Percentiles rank a stretch among this genome's conserved stretches.
These are phyloP conservation scores for Coleophora flavipennella DNA, from an alignment of 2,888 invertebrate genomes.

Conservation along the genomic window DNA sequence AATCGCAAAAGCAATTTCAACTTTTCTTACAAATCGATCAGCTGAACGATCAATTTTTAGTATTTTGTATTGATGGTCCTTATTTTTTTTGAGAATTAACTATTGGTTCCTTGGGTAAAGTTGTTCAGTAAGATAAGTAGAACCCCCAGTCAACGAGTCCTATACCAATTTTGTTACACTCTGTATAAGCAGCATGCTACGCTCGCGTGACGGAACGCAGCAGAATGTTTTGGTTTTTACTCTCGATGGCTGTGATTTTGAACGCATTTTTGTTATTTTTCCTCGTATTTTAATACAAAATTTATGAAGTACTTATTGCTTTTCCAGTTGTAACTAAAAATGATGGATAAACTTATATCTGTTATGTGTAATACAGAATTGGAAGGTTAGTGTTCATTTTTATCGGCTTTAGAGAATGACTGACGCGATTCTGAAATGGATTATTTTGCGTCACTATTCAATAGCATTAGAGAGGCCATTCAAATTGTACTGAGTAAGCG, in stretches of 20 bases:
- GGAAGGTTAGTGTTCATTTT: slow-evolving; percentile 2
- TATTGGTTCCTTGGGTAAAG: too few species aligned
- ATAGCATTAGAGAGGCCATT: slow-evolving; percentile 46
- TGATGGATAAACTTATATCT: slow-evolving; percentile 5
- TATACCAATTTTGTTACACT: too few species aligned
- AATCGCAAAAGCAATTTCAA: too few species aligned
- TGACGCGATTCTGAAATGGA: slow-evolving; percentile 23
- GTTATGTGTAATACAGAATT: neutral
- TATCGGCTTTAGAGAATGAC: too few species aligned
- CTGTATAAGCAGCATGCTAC: too few species aligned
- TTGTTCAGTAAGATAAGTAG: too few species aligned
- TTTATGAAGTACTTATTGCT: slow-evolving; percentile 7
- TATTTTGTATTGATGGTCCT: too few species aligned
- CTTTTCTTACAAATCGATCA: too few species aligned
- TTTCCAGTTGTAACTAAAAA: slow-evolving; percentile 5
- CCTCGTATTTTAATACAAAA: slow-evolving; percentile 10
- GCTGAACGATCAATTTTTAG: too few species aligned
- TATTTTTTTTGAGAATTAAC: too few species aligned
- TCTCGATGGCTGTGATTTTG: slow-evolving; percentile 13
- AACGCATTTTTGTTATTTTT: slow-evolving; percentile 2
- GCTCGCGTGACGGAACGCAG: slow-evolving; percentile 5
- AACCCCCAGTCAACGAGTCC: too few species aligned
- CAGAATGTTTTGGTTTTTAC: slow-evolving; percentile 3
- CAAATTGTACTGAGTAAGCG: slow-evolving; percentile 26
- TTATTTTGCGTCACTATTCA: slow-evolving; percentile 40